A percentile compares a stretch with the other conserved stretches of the same genome.
These are phyloP conservation scores for Dasypolia templi DNA, from an alignment of 2,888 invertebrate species.

Conservation along the genomic window DNA sequence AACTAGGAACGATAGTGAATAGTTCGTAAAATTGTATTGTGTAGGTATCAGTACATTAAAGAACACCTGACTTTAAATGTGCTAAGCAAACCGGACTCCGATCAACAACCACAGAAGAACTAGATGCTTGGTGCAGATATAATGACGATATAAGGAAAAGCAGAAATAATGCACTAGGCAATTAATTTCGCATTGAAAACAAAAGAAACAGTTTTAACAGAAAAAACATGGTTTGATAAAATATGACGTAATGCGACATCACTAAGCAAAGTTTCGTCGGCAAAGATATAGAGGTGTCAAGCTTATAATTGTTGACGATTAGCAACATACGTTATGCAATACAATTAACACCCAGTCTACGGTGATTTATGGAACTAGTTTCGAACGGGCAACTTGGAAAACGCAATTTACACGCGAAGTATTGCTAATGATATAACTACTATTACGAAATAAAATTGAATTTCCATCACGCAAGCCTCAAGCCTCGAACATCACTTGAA, in stretches of 20 bases:
- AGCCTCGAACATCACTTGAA: slow-evolving; percentile 62
- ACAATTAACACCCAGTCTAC: slow-evolving; percentile 55
- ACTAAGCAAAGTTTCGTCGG: slow-evolving; percentile 35
- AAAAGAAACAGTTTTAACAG: slow-evolving; percentile 37
- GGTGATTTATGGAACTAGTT: slow-evolving; percentile 53
- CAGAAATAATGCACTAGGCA: slow-evolving; percentile 20
- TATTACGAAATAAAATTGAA: slow-evolving; percentile 66
- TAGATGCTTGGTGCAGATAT: slow-evolving; percentile 20
- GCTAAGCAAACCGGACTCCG: slow-evolving; percentile 43
- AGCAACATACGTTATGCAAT: slow-evolving; percentile 34
- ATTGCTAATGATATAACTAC: slow-evolving; percentile 51
- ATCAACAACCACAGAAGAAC: slow-evolving; percentile 48
- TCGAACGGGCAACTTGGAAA: slow-evolving; percentile 35
- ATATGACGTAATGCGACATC: slow-evolving; percentile 47
- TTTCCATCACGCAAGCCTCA: slow-evolving; percentile 69
- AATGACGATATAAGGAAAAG: not conserved
- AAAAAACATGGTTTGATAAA: slow-evolving; percentile 38
- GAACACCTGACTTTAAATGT: slow-evolving; percentile 72
- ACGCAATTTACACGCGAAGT: slow-evolving; percentile 65
- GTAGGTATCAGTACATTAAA: slow-evolving; percentile 65
- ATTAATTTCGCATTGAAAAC: slow-evolving; percentile 41
- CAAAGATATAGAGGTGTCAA: slow-evolving; percentile 36
- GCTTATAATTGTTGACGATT: slow-evolving; percentile 28
- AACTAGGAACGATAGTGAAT: slow-evolving; percentile 70
- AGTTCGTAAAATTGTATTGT: slow-evolving; percentile 62